Percentiles rank a stretch among this genome's conserved stretches.
These are phyloP conservation scores for Hipparchia sbordonii DNA, from an alignment of 2,888 invertebrate genomes.

Conservation along the genomic window DNA sequence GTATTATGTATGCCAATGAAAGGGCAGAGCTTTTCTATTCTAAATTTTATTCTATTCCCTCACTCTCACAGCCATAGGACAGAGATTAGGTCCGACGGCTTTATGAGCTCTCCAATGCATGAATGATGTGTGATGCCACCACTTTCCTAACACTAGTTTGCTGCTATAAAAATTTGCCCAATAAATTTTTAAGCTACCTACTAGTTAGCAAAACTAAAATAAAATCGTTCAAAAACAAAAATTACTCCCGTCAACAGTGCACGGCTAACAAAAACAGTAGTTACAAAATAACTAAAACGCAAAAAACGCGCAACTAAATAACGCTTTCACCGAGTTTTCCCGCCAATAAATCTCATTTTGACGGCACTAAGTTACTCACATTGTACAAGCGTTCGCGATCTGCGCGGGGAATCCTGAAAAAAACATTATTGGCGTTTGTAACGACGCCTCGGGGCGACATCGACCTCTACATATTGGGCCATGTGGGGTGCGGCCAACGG, in stretches of 20 bases:
- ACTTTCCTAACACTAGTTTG: no score
- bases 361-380: conserved; percentile 35
- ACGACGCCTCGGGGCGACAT: conserved; percentile 79
- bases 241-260: neutral
- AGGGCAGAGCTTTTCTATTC: no score
- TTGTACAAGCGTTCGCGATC: conserved; percentile 32
- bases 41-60: no score
- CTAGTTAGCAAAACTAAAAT: neutral
- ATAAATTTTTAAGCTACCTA: no score
- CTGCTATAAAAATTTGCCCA: neutral
- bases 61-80: no score
- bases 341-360: conserved; percentile 37
- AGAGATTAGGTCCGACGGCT: no score
- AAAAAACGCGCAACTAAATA: conserved; percentile 26
- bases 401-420: conserved; percentile 62
- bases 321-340: conserved; percentile 16
- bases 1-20: no score
- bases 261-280: neutral
- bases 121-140: no score
- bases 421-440: conserved; percentile 75
- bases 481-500: conserved; percentile 40
- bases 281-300: conserved; percentile 11
- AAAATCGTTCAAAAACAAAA: neutral
- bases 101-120: no score
- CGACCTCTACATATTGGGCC: conserved; percentile 64